Base-by-base conservation (phyloP, 53 echinoderm and acorn worm species). In the Paelopatides confundens region DNA sequence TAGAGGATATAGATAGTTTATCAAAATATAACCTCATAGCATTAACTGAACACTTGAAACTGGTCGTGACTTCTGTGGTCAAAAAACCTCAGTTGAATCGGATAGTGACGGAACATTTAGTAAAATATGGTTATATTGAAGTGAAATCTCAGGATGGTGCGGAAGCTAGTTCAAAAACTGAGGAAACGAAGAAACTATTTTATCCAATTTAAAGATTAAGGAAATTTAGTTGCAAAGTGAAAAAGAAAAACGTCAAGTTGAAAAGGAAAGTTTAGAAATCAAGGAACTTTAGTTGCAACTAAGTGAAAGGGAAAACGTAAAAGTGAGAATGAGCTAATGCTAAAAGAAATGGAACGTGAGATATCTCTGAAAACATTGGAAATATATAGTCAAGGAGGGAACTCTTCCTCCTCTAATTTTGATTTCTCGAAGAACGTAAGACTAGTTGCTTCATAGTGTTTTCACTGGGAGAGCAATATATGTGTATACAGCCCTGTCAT, bases 391-490 rank as follows among this genome's bases (percentile, higher is more conserved):
- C 23, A 53, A 33, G 29, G n/a, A 2, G 28, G 18, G 47, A 17
- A 90, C 66, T 4, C 12, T 31, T 33, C 39, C 3, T 69, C 69
- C 11, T 15, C 18, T 48, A n/a, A n/a, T n/a, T 63, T 69, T 89
- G 85, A 85, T 86, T 88, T 86, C 77, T 71, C 47, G 54, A 85
- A 4, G 86, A 86, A 46, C 36, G 86, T 63, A 93, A 83, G 21
- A 81, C 69, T 89, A 6, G 89, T 89, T 93, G 14, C 79, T 89
- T 63, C 93, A 90, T 11, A 87, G 66, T 43, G 85, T 71, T 14
- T 89, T 90, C 65, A 76, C 71, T 3, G 93, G 93, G 3, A 93
- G 66, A 38, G 90, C 90, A 10, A 74, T 52, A 69, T 87, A 93
- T 21, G 87, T 93, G 14, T 93, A 86, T 40, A 63, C 93, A 6